Base-by-base conservation (phyloP, 2,113 vertebrate species). In the Nestor notabilis region DNA sequence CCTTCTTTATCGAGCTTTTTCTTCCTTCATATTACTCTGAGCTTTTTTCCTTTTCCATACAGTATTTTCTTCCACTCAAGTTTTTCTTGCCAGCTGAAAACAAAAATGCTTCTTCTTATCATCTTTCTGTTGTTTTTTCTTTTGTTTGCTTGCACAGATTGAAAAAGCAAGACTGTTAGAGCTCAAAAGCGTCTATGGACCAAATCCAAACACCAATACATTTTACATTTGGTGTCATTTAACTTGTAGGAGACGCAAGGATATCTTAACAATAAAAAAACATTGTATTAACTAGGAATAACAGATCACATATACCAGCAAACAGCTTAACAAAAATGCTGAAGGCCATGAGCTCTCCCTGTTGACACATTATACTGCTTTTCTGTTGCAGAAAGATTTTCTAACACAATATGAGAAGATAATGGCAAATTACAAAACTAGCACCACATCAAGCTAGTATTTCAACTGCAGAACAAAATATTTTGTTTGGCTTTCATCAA, bases 401-500 rank as follows among this genome's bases (percentile, higher is more conserved):
- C 52, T 79, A 71, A 78, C 41, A 81, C 55, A 68, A 52, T 37
- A n/a, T 41, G 72, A 83, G 81, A 82, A 92, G 76, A 92, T 72
- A 94, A 93, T n/a, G n/a, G 76, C 52, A 75, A 94, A 84, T 61
- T 43, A 87, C 17, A 12, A 64, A 70, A 86, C 33, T 60, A 76
- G 83, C 52, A 89, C 53, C 49, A 44, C 55, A 61, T 93, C 66
- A 66, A 90, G 79, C 50, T 47, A 61, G 29, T 39, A 24, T 37
- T 93, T 71, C 92, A 90, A 77, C 50, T 64, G 61, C 50, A 83
- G 60, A 91, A 74, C 58, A 44, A 89, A 93, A 21, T 74, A 72
- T 23, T 93, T 92, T 63, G n/a, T 77, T 71, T 46, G n/a, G 29
- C 68, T 92, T 96, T 94, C 89, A 94, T 80, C 81, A 81, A 74